Evolutionary conservation across 2,888 invertebrate species (phyloP), one percentile per base, ranked within the genome.

Genomic region (Ctena decussata): DNA sequence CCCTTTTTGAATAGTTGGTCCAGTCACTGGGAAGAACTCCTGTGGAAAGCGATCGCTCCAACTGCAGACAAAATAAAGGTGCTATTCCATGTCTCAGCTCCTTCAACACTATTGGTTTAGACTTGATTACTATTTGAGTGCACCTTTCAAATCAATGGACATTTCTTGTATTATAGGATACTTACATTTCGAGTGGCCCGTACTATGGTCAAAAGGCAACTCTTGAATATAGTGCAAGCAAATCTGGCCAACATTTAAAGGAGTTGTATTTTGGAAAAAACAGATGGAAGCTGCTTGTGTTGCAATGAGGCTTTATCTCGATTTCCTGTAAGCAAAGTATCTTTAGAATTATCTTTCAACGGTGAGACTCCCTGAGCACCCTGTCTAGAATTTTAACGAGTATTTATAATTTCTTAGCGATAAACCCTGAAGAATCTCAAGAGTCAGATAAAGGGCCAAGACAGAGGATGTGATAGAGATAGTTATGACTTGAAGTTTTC

Each of bases 211-310:
- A 6, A 11, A 5, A 30, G 21, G 6, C 5, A 77, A 32, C 3
- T 30, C 30, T 77, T 65, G 37, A n/a, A 77, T 32, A 21, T 44
- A 60, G 11, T 70, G 30, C 15, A 77, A 24, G n/a, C 79, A 79
- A 1, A 30, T 24, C 24, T 79, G 72, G 27, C 30, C 37, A 12
- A 73, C 41, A 8, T 39, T 53, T 39, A 73, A 24, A 53, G 27
- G 60, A 60, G 60, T 12, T 24, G 57, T 27, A 44, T 24, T 24
- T 24, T 24, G 21, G 78, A 53, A 35, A 72, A 72, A 39, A 78
- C 78, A 30, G 78, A 71, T 53, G 71, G 79, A 49, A 73, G 60
- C 46, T 79, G 60, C 15, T 18, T 21, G 35, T 79, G 57, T 21
- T 73, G 32, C 21, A 57, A 39, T 32, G 71, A 72, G 27, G 44